These are phyloP conservation scores for Podarcis muralis DNA, from an alignment of 2,113 vertebrate genomes.

Conservation along the genomic window DNA sequence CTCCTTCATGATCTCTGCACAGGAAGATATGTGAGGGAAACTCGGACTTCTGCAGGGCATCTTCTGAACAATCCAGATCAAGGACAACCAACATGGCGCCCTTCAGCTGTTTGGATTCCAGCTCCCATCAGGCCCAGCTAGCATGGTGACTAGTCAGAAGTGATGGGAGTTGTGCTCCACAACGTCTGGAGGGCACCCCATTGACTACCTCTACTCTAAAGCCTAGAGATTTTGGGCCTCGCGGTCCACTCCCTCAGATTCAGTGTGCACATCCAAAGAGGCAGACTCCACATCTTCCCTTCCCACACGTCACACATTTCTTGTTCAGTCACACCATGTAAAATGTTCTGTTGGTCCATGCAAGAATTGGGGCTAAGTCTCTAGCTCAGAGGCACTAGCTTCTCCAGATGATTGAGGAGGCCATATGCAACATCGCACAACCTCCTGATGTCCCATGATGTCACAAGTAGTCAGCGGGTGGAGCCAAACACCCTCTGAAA, in stretches of 20 bases:
- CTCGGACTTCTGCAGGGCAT: not conserved
- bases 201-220: not conserved
- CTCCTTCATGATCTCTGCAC: not conserved
- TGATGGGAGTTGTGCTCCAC: too few species aligned
- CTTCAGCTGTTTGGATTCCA: too few species aligned
- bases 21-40: not conserved
- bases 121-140: too few species aligned
- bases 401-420: too few species aligned
- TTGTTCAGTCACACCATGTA: not conserved
- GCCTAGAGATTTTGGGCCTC: not conserved
- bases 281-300: not conserved
- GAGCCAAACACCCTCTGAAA: too few species aligned
- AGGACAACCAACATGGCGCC: too few species aligned
- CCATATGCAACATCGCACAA: too few species aligned
- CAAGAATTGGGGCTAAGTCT: not conserved
- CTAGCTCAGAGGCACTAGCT: not conserved
- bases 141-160: too few species aligned
- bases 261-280: not conserved
- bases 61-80: too few species aligned
- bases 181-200: too few species aligned
- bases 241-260: not conserved
- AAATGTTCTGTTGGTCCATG: not conserved
- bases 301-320: not conserved
- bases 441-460: too few species aligned
- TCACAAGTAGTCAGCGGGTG: too few species aligned